phyloP scores from a whole-genome alignment of 2,797 vertebrate species.

The Emys orbicularis region DNA sequence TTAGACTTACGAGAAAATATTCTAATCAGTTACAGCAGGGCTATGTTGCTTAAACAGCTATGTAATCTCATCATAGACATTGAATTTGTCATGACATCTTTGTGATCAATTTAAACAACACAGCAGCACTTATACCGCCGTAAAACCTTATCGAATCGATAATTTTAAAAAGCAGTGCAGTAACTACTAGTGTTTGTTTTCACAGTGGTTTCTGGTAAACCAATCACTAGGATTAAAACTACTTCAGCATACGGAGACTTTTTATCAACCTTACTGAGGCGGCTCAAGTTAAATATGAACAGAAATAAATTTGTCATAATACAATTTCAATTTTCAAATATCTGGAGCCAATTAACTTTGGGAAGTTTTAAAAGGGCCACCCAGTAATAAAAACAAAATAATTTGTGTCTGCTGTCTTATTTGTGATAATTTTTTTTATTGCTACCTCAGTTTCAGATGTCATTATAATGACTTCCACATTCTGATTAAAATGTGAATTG shows the following conservation, averaged over 20 bases:
- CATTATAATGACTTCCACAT: conserved; percentile 88
- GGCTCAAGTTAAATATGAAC: conserved; percentile 64
- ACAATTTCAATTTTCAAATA: conserved; percentile 76
- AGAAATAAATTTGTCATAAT: conserved; percentile 78
- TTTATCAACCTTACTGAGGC: conserved; percentile 62
- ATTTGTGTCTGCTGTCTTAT: conserved; percentile 86
- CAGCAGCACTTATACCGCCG: conserved; percentile 19
- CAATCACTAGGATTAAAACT: conserved; percentile 63
- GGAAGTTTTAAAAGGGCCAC: conserved; percentile 84
- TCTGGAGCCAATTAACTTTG: conserved; percentile 82
- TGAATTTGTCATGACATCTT: conserved; percentile 48
- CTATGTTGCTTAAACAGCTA: not conserved
- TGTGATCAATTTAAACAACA: conserved; percentile 50
- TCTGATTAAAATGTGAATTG: conserved; percentile 86
- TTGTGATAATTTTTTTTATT: conserved; percentile 89
- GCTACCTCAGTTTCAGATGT: conserved; percentile 88
- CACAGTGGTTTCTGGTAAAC: conserved; percentile 70
- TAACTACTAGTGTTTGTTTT: conserved; percentile 67
- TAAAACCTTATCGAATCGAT: conserved; percentile 66
- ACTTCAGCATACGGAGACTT: conserved; percentile 66
- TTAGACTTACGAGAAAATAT: fast-evolving
- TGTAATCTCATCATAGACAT: not conserved
- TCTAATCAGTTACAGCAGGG: not conserved
- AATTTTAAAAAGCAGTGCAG: conserved; percentile 52
- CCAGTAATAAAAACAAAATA: conserved; percentile 87